Evolutionary conservation across 2,888 invertebrate species (phyloP), one percentile per base, ranked within the genome.

Genomic region (Spialia ferax): DNA sequence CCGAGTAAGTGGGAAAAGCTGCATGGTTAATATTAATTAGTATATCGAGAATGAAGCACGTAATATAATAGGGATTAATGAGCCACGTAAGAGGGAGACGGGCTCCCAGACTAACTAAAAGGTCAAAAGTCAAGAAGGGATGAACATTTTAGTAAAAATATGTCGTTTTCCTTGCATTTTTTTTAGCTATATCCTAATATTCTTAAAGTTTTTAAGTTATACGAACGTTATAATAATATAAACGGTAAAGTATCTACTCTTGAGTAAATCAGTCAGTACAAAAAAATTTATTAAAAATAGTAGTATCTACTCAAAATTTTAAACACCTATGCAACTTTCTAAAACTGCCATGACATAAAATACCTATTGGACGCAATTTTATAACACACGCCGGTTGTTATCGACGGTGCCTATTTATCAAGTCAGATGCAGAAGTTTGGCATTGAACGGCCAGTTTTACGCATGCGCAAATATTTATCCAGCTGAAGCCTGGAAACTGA

Each of bases 391-490:
- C 54, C 67, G 60, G 66, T 73, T 71, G 70, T 71, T 69, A 68
- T 57, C 64, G 57, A 69, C 68, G 69, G 62, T 69, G 69, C 69
- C 60, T 67, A 67, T 71, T 74, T 73, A 70, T 77, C 76, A 82
- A 80, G 76, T 78, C 78, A 80, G 75, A 81, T 88, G 87, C 88
- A 88, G 75, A 74, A 83, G 78, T 81, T 82, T 87, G 88, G 84
- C 88, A 88, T 88, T 89, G 87, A 87, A 79, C 82, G 75, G 74
- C 70, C 45, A 71, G 70, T 76, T 69, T 70, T 83, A 85, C 88
- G 87, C 87, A 88, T 86, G 87, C 85, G 86, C 82, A 73, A 83
- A 82, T 83, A 80, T 88, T 88, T 86, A 78, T 76, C 76, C 88
- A 89, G 85, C 81, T 88, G 50, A 61, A 77, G 63, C 50, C 61